These are phyloP conservation scores for Argyrosomus regius DNA, from an alignment of 2,797 vertebrate genomes.

Conservation along the genomic window DNA sequence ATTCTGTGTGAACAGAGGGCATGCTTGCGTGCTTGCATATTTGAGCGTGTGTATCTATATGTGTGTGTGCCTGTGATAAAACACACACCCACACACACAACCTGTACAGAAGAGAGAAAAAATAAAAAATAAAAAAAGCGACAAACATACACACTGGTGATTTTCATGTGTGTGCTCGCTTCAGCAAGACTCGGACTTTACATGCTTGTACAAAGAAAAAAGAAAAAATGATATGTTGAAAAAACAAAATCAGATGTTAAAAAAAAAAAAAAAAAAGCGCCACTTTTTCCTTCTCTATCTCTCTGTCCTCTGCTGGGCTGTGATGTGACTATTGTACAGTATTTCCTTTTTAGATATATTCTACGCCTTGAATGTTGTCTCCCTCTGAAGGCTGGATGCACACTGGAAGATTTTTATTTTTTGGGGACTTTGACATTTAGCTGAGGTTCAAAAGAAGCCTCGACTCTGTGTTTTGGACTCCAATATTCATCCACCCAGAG, in stretches of 20 bases:
- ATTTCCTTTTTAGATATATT: constrained; percentile 84
- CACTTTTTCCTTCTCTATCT: constrained; percentile 62
- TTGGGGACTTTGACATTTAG: not conserved
- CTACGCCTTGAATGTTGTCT: constrained; percentile 85
- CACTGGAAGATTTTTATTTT: constrained; percentile 49
- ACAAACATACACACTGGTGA: constrained; percentile 48
- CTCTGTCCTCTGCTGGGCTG: constrained; percentile 79
- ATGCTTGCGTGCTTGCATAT: constrained; percentile 61
- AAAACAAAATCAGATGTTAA: constrained; percentile 68
- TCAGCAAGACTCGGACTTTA: constrained; percentile 67
- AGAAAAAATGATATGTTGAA: constrained; percentile 50
- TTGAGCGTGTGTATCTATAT: constrained; percentile 29
- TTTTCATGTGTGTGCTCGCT: constrained; percentile 58
- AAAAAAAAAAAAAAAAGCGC: constrained; percentile 52
- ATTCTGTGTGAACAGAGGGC: constrained; percentile 36
- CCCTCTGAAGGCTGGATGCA: constrained; percentile 73
- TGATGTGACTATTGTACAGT: constrained; percentile 87
- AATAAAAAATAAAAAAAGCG: constrained; percentile 9
- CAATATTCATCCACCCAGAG: not conserved
- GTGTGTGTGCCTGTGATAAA: constrained; percentile 56
- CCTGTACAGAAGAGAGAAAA: constrained; percentile 57
- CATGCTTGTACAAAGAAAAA: constrained; percentile 79
- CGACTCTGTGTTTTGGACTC: not conserved
- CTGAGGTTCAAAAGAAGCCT: not conserved
- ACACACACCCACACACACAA: constrained; percentile 45